These are phyloP conservation scores for Boloria euphrosyne DNA, from an alignment of 2,888 invertebrate species.

Conservation along the genomic window DNA sequence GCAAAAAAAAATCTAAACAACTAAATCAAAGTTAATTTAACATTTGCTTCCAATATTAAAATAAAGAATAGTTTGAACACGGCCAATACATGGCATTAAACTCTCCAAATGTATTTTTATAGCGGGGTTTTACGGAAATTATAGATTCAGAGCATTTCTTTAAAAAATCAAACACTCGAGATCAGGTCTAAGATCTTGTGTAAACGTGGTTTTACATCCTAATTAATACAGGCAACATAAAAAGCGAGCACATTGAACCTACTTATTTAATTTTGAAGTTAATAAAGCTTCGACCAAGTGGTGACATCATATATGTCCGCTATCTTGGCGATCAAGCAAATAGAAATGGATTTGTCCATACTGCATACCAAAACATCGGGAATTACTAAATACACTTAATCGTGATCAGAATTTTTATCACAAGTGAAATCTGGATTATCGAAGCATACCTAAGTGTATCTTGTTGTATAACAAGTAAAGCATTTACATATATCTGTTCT, in stretches of 20 bases:
- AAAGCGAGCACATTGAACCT: conserved; percentile 14
- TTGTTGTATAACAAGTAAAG: too few species aligned
- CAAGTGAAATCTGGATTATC: conserved; percentile 22
- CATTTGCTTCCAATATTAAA: background rate
- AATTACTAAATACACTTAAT: conserved; percentile 39
- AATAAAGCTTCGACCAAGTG: conserved; percentile 13
- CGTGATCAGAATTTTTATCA: conserved; percentile 37
- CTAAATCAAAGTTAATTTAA: too few species aligned
- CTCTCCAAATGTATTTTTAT: conserved; percentile 4
- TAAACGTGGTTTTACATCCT: conserved; percentile 15
- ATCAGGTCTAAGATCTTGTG: conserved; percentile 19
- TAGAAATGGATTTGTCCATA: conserved; percentile 30
- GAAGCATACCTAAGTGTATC: too few species aligned
- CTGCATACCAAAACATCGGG: conserved; percentile 38
- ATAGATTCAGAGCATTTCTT: conserved; percentile 21
- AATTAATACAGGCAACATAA: conserved; percentile 8
- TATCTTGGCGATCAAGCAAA: conserved; percentile 26
- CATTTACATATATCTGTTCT: too few species aligned
- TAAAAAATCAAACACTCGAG: conserved; percentile 19
- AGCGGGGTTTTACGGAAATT: conserved; percentile 22
- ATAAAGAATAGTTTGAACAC: background rate
- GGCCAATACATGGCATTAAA: conserved; percentile 1
- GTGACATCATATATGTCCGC: conserved; percentile 30
- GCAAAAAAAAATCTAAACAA: too few species aligned
- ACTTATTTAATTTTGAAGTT: conserved; percentile 21